Evolutionary conservation across 2,113 vertebrate genomes (phyloP).

Genomic region (Tympanuchus pallidicinctus): DNA sequence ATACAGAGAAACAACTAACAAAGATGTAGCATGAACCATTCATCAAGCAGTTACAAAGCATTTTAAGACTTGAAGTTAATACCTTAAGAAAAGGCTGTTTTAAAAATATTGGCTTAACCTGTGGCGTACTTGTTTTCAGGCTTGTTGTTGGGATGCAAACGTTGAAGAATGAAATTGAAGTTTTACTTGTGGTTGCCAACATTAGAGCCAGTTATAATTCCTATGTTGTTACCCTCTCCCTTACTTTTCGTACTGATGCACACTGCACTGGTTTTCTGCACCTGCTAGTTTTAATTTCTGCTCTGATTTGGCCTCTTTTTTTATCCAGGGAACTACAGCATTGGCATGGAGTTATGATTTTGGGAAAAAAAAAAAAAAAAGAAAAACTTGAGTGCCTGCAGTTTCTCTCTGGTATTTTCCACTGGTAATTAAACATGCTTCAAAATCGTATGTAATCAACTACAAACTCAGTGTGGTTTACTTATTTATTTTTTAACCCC

Average conservation of each 20-base stretch:
- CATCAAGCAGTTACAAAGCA: neutral
- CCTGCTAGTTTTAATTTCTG: slow-evolving; percentile 26
- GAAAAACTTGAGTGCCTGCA: neutral
- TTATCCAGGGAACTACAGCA: neutral
- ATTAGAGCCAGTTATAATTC: neutral
- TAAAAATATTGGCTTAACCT: neutral
- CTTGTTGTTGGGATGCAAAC: neutral
- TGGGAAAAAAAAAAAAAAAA: neutral
- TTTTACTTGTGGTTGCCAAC: neutral
- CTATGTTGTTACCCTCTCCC: neutral
- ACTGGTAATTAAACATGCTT: neutral
- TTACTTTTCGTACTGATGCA: neutral
- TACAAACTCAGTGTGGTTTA: neutral
- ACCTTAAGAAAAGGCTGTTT: slow-evolving; percentile 1
- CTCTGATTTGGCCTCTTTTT: neutral
- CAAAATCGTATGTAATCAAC: neutral
- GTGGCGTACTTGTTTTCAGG: neutral
- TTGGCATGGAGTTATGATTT: neutral
- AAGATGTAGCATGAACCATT: neutral
- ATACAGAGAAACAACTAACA: neutral
- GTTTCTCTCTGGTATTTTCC: neutral
- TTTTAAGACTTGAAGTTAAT: slow-evolving; percentile 32
- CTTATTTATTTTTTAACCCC: neutral
- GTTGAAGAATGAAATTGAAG: neutral
- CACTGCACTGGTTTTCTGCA: neutral